These are phyloP conservation scores for Laspeyria flexula DNA, from an alignment of 2,888 invertebrate species.

Conservation along the genomic window DNA sequence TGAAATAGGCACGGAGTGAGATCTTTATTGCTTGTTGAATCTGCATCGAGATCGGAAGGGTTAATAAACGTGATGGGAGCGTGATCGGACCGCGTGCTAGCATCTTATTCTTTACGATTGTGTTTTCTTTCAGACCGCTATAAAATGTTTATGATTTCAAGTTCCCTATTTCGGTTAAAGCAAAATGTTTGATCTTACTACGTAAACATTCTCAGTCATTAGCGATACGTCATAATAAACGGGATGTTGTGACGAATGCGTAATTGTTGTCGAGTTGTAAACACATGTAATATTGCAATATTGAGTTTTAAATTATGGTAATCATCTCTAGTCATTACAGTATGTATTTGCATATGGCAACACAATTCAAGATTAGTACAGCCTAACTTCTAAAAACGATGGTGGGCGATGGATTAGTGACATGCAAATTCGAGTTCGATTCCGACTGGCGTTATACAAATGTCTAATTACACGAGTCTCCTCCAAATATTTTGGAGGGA, in stretches of 20 bases:
- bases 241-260: slow-evolving; percentile 45
- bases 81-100: slow-evolving; percentile 48
- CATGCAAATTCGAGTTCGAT: no score
- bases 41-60: slow-evolving; percentile 21
- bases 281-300: slow-evolving; percentile 31
- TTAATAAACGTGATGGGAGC: slow-evolving; percentile 46
- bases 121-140: slow-evolving; percentile 54
- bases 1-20: neutral
- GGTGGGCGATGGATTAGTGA: no score
- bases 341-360: no score
- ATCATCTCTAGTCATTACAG: neutral
- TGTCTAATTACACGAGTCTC: no score
- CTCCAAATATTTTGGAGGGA: no score
- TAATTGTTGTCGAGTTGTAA: slow-evolving; percentile 33
- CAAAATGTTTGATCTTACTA: slow-evolving; percentile 44
- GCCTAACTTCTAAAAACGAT: no score
- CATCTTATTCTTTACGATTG: slow-evolving; percentile 56
- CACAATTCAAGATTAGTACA: no score
- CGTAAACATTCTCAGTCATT: slow-evolving; percentile 46
- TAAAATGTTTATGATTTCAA: slow-evolving; percentile 46
- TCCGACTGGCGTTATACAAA: no score
- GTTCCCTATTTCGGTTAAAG: slow-evolving; percentile 40
- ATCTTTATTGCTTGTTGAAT: neutral
- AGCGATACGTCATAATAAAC: slow-evolving; percentile 47
- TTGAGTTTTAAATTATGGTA: slow-evolving; percentile 20